Percentiles rank a stretch among this genome's conserved stretches.
phyloP scores from a whole-genome alignment of 2,797 vertebrate genomes.

The Psittacula echo region DNA sequence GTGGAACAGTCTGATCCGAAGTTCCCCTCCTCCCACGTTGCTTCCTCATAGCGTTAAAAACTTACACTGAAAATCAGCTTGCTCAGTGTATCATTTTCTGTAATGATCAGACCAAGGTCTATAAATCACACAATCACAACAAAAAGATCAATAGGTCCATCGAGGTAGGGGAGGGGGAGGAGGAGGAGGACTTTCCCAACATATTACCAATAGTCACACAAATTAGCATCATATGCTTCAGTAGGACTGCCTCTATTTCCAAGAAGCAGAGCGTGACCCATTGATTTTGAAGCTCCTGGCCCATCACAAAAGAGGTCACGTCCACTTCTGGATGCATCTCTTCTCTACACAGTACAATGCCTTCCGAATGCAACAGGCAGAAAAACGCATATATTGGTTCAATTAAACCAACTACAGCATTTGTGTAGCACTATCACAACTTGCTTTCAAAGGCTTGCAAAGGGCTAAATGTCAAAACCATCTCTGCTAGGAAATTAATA shows the following conservation, averaged over 20 bases:
- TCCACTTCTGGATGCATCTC: neutral
- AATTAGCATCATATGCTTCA: neutral
- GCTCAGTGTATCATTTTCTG: neutral
- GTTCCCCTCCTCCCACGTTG: neutral
- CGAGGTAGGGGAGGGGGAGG: neutral
- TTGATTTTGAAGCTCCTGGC: neutral
- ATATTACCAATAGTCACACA: constrained; percentile 3
- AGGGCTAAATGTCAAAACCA: neutral
- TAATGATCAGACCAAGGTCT: neutral
- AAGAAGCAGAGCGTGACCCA: neutral
- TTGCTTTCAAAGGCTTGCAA: neutral
- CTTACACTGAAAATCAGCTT: neutral
- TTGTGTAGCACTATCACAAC: neutral
- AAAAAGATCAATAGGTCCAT: constrained; percentile 7
- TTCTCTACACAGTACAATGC: neutral
- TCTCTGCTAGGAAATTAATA: neutral
- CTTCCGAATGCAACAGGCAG: neutral
- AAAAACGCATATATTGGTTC: neutral
- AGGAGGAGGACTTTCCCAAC: neutral
- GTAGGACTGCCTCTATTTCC: neutral
- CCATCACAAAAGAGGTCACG: neutral
- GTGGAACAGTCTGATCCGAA: neutral
- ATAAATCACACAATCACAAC: neutral
- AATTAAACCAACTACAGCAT: neutral
- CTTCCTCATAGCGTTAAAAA: neutral